phyloP scores from a whole-genome alignment of 2,888 invertebrate species.

The Coenonympha glycerion region DNA sequence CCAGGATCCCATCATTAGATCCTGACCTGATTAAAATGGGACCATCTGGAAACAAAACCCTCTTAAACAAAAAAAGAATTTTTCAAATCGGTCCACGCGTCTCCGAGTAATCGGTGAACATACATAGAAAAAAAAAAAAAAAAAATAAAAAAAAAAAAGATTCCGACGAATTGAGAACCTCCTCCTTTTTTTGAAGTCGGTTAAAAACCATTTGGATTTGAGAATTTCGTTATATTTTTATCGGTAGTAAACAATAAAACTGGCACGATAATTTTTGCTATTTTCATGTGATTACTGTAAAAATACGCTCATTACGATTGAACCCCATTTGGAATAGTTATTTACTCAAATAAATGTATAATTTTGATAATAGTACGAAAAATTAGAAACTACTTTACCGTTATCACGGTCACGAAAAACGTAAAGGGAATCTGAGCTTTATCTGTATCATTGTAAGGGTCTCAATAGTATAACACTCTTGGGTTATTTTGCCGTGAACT shows the following conservation, averaged over 20 bases:
- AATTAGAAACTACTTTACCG: not conserved
- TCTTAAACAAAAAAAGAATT: no score
- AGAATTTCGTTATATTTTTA: not conserved
- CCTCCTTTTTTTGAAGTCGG: no score
- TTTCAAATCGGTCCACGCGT: no score
- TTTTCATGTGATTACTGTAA: not conserved
- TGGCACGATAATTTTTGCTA: not conserved
- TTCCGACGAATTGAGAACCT: no score
- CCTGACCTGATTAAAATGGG: no score
- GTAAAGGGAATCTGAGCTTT: not conserved
- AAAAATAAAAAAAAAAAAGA: no score
- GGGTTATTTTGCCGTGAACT: not conserved
- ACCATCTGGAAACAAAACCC: no score
- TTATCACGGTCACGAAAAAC: not conserved
- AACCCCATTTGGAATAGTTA: not conserved
- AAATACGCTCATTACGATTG: not conserved
- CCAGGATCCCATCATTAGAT: no score
- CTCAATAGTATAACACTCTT: not conserved
- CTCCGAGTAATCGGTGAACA: no score
- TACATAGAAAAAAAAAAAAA: no score
- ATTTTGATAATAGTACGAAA: not conserved
- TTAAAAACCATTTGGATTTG: no score
- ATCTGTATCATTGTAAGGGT: not conserved
- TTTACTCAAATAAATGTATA: not conserved
- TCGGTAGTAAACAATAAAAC: not conserved